Evolutionary conservation across 1,140 invertebrate genomes (phyloP), one percentile per base, ranked within the genome.

Genomic region (Teleopsis dalmanni): DNA sequence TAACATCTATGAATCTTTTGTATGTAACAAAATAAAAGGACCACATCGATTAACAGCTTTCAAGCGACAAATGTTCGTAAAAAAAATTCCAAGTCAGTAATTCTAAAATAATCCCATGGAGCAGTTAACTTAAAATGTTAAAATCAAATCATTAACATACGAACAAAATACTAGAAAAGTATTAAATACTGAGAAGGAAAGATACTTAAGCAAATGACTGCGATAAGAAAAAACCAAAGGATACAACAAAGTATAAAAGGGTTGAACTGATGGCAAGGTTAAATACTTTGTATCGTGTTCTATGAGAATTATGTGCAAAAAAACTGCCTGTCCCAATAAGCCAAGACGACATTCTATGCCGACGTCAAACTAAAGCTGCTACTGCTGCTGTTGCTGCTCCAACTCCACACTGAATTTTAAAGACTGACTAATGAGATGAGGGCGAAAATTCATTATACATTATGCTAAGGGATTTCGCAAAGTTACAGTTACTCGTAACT

Each of bases 361-460:
- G 9, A 25, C 13, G 4, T 8, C 1, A 13, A 19, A 21, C 7
- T 16, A 5, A 29, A 31, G 5, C 6, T 31, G 11, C 13, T 2
- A 22, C 16, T 21, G 36, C 11, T 16, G 21, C 4, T 22, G 22
- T 29, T 43, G 9, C 10, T 6, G 40, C 6, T 22, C 40, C 25
- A 27, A 31, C 31, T 21, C 18, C 31, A 29, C 31, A 27, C 21
- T 43, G 34, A 22, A 29, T 50, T 49, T 16, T 18, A 22, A 38
- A 44, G 33, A 44, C 49, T 51, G 33, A 44, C 49, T 51, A 66
- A 66, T 66, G 63, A 66, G 63, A 66, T 66, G 63, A 65, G 65
- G 63, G 63, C 60, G 55, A 66, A 65, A 65, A 60, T 66, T 66
- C 62, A 66, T 66, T 65, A 66, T 57, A 56, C 60, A 38, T 11